These are phyloP conservation scores for Poeciliopsis turneri DNA, from an alignment of 2,797 vertebrate species.

Conservation along the genomic window DNA sequence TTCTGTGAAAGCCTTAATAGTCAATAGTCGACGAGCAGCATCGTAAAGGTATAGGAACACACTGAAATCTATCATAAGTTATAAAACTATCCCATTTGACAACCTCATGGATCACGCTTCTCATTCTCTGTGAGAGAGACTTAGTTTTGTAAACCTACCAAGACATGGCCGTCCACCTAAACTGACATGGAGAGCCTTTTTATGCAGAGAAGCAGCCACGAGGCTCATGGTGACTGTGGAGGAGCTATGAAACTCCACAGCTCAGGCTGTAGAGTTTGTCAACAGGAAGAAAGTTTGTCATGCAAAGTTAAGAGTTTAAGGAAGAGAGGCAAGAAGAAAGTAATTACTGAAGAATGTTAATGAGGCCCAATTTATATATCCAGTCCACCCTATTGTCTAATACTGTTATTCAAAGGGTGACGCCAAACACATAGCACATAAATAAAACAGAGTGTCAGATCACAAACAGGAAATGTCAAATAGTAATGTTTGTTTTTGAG, in stretches of 20 bases:
- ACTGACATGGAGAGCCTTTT: not conserved
- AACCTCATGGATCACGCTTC: not conserved
- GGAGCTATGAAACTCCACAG: not conserved
- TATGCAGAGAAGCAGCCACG: not conserved
- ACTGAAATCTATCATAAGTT: not conserved
- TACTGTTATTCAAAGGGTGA: not conserved
- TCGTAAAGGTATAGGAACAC: not conserved
- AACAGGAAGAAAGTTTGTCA: not conserved
- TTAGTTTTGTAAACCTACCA: not conserved
- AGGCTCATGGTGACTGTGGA: not conserved
- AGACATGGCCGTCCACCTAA: not conserved
- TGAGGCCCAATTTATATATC: not conserved
- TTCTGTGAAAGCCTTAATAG: not conserved
- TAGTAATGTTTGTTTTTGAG: not conserved
- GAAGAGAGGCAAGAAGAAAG: not conserved
- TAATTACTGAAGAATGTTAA: not conserved
- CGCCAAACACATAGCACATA: not conserved
- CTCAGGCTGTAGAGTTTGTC: not conserved
- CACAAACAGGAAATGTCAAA: not conserved
- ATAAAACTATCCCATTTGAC: not conserved
- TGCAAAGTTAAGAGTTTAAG: not conserved
- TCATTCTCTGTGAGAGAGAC: not conserved
- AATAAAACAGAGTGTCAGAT: not conserved
- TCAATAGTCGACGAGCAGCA: not conserved
- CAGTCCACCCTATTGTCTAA: not conserved